These are phyloP conservation scores for Otolemur crassicaudatus DNA, from an alignment of 2,797 vertebrate genomes.

Conservation along the genomic window DNA sequence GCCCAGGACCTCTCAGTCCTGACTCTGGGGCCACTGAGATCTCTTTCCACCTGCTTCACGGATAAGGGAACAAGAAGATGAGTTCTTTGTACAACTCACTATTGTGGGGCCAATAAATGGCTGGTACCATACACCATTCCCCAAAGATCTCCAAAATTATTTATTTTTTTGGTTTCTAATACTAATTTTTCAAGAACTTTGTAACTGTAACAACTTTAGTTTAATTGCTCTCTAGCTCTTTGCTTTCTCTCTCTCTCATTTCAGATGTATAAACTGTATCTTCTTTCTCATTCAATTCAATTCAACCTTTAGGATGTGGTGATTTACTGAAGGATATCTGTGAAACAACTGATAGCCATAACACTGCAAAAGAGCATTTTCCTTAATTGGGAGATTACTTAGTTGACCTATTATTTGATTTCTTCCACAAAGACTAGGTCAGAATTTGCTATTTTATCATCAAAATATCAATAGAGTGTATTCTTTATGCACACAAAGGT, in stretches of 20 bases:
- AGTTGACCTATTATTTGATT: background rate
- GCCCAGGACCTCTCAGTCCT: slow-evolving; percentile 46
- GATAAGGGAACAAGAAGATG: background rate
- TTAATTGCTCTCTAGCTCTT: background rate
- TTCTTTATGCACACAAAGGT: background rate
- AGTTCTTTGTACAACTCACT: background rate
- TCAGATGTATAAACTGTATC: background rate
- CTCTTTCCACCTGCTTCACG: background rate
- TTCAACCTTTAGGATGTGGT: background rate
- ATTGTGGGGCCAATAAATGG: background rate
- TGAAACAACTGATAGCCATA: slow-evolving; percentile 13
- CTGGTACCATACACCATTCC: background rate
- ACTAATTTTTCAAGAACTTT: slow-evolving; percentile 30
- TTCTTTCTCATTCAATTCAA: background rate
- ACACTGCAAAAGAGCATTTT: background rate
- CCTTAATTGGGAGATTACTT: background rate
- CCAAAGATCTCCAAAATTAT: background rate
- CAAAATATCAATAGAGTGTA: background rate
- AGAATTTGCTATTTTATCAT: background rate
- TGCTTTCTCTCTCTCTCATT: background rate
- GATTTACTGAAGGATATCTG: background rate
- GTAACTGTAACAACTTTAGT: slow-evolving; percentile 16
- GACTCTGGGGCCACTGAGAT: slow-evolving; percentile 1
- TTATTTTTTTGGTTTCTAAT: slow-evolving; percentile 35
- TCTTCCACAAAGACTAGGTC: background rate